Conservation (phyloP, 2,797 vertebrate species). For the Argya squamiceps region DNA sequence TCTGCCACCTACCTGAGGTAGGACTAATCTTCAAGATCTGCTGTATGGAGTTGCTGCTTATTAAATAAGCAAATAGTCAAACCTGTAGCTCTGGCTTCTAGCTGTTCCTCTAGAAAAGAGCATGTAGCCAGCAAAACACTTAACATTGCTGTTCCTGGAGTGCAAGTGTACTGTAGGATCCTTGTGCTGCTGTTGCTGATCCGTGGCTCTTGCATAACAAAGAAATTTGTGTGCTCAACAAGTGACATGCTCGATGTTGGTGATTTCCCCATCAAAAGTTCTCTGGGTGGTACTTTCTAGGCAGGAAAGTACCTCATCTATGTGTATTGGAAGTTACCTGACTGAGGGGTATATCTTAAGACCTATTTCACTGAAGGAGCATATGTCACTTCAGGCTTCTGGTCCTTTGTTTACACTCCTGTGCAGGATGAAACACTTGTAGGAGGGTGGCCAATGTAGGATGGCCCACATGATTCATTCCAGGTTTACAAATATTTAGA, state of each 20-base stretch:
- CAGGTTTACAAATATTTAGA: constrained; percentile 41
- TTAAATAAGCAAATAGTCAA: background rate
- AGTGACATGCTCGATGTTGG: background rate
- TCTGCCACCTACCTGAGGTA: constrained; percentile 47
- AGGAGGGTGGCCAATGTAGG: background rate
- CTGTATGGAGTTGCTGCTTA: background rate
- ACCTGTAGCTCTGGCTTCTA: constrained; percentile 25
- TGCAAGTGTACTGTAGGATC: background rate
- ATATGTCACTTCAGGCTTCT: background rate
- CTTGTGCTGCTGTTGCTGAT: background rate
- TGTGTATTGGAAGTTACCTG: background rate
- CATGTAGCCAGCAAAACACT: constrained; percentile 10
- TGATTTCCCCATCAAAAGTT: background rate
- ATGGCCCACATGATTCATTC: background rate
- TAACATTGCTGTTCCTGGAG: background rate
- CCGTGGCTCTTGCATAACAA: background rate
- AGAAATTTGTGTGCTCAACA: background rate
- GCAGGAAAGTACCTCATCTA: background rate
- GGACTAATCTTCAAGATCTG: constrained; percentile 5
- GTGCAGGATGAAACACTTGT: background rate
- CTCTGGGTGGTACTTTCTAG: background rate
- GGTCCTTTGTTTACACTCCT: background rate
- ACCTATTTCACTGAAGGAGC: background rate
- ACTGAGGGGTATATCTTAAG: background rate
- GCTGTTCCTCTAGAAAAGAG: constrained; percentile 28